Evolutionary conservation across 2,888 invertebrate species (phyloP).

Genomic region (Acronicta leporina): DNA sequence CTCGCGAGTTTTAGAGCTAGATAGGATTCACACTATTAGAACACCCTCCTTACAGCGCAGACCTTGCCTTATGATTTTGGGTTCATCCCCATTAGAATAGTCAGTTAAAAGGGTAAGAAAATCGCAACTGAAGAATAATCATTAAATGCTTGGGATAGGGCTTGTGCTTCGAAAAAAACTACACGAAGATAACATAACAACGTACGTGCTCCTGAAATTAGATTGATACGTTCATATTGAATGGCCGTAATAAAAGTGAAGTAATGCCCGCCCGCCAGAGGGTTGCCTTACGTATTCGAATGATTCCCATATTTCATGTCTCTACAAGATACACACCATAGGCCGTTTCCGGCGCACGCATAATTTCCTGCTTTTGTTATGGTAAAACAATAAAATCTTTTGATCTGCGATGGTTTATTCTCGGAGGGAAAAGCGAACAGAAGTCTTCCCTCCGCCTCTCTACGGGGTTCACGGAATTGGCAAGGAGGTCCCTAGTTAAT

Average conservation of each 20-base stretch:
- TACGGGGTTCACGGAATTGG: conserved; percentile 3
- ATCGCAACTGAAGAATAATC: no score
- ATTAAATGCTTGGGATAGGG: no score
- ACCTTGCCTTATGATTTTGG: no score
- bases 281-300: conserved; percentile 3
- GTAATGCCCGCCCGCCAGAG: background rate
- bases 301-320: conserved; percentile 6
- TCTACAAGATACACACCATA: conserved; percentile 14
- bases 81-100: no score
- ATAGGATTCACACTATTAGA: no score
- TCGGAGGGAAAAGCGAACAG: conserved; percentile 3
- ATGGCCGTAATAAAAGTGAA: conserved; percentile 3
- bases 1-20: no score
- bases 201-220: background rate
- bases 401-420: conserved; percentile 15
- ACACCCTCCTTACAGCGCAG: no score
- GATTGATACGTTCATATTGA: background rate
- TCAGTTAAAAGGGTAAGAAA: no score
- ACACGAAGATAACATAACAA: background rate
- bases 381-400: conserved; percentile 18
- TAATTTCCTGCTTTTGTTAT: conserved; percentile 15
- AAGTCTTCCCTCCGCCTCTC: background rate
- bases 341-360: conserved; percentile 1
- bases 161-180: no score
- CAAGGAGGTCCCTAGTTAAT: conserved; percentile 1